phyloP scores from a whole-genome alignment of 2,797 vertebrate genomes.

The Bradypus variegatus region DNA sequence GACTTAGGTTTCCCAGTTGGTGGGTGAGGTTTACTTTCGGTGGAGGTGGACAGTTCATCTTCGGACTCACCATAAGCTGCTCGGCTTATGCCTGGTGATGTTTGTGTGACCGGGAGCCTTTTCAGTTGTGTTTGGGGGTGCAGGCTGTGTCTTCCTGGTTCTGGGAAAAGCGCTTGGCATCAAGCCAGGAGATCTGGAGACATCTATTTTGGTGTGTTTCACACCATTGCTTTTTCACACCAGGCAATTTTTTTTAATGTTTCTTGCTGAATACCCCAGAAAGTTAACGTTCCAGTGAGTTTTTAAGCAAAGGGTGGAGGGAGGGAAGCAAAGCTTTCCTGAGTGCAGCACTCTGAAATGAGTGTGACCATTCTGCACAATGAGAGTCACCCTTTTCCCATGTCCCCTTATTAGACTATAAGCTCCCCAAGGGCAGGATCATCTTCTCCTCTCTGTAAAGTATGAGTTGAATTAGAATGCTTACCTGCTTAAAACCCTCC shows the following conservation, averaged over 20 bases:
- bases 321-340: not conserved
- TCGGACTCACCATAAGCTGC: not conserved
- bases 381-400: not conserved
- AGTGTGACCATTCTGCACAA: rapidly evolving
- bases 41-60: not conserved
- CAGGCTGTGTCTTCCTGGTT: not conserved
- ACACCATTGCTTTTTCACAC: not conserved
- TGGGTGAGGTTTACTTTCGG: not conserved
- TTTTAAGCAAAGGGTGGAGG: not conserved
- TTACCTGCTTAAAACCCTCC: not conserved
- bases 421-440: not conserved
- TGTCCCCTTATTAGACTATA: too few relatives aligned
- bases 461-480: not conserved
- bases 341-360: too few relatives aligned
- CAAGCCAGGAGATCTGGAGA: rapidly evolving
- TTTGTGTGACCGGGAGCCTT: not conserved
- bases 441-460: too few relatives aligned
- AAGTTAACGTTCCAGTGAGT: not conserved
- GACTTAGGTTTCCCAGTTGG: not conserved
- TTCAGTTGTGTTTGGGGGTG: not conserved
- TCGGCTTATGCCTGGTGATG: not conserved
- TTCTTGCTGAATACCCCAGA: not conserved
- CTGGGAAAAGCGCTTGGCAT: not conserved
- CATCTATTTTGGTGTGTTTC: not conserved
- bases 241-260: not conserved